Evolutionary conservation across 2,797 vertebrate species (phyloP).

Genomic region (Syngnathus rostellatus): DNA sequence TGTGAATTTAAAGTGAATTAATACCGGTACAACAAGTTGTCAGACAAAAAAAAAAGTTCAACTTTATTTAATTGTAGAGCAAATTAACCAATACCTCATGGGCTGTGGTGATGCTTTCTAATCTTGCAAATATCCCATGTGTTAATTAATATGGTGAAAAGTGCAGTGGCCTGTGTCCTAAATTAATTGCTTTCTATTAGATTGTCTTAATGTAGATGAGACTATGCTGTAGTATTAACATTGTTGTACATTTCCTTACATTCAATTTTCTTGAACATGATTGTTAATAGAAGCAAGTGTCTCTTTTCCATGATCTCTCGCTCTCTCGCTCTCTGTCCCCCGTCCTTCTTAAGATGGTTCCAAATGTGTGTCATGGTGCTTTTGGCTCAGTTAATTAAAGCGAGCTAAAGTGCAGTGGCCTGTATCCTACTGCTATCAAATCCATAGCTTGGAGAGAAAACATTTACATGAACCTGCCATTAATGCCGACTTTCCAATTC

Average conservation of each 20-base stretch:
- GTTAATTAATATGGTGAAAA: constrained; percentile 78
- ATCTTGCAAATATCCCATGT: constrained; percentile 61
- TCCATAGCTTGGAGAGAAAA: constrained; percentile 70
- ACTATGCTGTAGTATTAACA: constrained; percentile 71
- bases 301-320: neutral
- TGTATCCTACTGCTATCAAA: constrained; percentile 74
- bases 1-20: neutral
- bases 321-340: constrained; percentile 31
- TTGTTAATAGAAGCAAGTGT: constrained; percentile 60
- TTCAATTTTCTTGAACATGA: constrained; percentile 77
- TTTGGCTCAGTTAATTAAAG: constrained; percentile 77
- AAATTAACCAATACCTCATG: constrained; percentile 31
- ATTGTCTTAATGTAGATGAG: constrained; percentile 72
- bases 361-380: constrained; percentile 67
- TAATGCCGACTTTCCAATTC: constrained; percentile 69
- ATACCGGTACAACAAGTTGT: too few species aligned
- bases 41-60: neutral
- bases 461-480: constrained; percentile 70
- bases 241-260: constrained; percentile 77
- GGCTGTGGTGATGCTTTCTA: constrained; percentile 64
- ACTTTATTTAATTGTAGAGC: neutral
- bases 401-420: constrained; percentile 70
- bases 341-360: constrained; percentile 54
- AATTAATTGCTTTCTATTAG: constrained; percentile 83
- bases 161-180: constrained; percentile 78